Base-by-base conservation (phyloP, 2,888 invertebrate genomes). In the Catocala fraxini region DNA sequence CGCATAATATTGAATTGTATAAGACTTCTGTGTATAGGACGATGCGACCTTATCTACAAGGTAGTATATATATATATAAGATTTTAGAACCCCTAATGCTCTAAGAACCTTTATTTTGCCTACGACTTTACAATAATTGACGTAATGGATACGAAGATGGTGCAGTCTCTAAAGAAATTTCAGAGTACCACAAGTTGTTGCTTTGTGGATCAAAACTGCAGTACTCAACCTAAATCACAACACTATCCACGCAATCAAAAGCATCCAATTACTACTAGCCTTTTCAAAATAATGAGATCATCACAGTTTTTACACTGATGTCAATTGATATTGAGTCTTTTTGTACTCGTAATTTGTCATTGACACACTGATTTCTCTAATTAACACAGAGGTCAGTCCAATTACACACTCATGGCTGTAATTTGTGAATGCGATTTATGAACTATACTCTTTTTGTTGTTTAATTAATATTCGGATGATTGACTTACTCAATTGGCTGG, bases 311-410 rank as follows among this genome's bases (percentile, higher is more conserved):
- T 86, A 75, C 65, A 75, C 73, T 73, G 73, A 81, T 82, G 77
- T 72, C 73, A 75, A 73, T 80, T 81, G 75, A 80, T 80, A 81
- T 75, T 85, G 80, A 86, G 79, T 84, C 75, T 85, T 83, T 86
- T 89, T 68, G 61, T 65, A 75, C 78, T 76, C 65, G 46, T 15
- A 59, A 59, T 73, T 84, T 82, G 89, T 83, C 91, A 91, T 91
- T 91, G 91, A 89, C 89, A 89, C 77, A 85, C 75, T 81, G 84
- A 84, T 90, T 89, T 90, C 88, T 86, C 86, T 86, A 86, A 90
- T 90, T 88, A 88, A 79, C 79, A 73, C 75, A 77, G 80, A 87
- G 86, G 85, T 74, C 85, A 77, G 74, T 71, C 70, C 78, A 77
- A 82, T 83, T 80, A 75, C 68, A 66, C 57, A 57, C 43, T 64